Conservation (phyloP, 2,888 invertebrate genomes). For the Lamellibrachia columna region DNA sequence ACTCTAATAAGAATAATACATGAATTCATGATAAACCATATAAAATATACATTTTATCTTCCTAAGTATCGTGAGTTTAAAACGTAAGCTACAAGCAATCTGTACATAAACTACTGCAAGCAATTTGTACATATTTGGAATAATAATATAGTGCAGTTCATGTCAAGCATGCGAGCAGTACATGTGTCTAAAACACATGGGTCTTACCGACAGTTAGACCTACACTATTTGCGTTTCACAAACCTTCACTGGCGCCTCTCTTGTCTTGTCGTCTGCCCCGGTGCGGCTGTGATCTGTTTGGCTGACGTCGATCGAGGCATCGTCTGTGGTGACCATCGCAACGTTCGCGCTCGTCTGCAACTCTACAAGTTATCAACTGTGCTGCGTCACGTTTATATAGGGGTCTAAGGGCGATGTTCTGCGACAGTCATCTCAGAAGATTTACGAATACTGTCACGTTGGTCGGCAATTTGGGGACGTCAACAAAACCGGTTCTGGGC, state of each 20-base stretch:
- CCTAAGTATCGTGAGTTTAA: too few species aligned
- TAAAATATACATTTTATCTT: too few species aligned
- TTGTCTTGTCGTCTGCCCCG: background rate
- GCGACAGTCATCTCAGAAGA: background rate
- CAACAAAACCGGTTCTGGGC: conserved; percentile 7
- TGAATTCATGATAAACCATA: too few species aligned
- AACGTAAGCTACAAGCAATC: too few species aligned
- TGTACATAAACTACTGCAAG: too few species aligned
- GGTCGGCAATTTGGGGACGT: background rate
- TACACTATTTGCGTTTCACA: background rate
- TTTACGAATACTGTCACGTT: background rate
- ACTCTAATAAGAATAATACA: too few species aligned
- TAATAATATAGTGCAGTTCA: too few species aligned
- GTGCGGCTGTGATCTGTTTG: background rate
- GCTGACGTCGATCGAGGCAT: background rate
- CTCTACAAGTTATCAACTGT: background rate
- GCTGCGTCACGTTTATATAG: background rate
- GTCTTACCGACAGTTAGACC: too few species aligned
- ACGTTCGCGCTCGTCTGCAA: background rate
- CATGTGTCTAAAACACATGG: too few species aligned
- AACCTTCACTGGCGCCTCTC: background rate
- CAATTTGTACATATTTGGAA: too few species aligned
- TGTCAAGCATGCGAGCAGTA: too few species aligned
- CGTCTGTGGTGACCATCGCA: background rate
- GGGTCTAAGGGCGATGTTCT: background rate